Conservation (phyloP, 2,797 vertebrate genomes). For the Sebastes baramenuke region DNA sequence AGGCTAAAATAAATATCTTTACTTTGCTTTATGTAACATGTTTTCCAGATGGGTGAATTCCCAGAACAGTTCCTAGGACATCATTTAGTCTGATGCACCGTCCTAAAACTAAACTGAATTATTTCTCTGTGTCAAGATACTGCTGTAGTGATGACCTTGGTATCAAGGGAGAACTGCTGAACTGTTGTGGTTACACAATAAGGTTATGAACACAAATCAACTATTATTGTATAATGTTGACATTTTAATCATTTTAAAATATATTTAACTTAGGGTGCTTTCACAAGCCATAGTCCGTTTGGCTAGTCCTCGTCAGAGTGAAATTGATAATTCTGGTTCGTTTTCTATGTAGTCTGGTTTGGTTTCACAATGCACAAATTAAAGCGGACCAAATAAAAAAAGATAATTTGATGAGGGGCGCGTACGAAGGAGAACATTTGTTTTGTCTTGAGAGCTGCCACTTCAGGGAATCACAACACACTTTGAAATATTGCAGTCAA, state of each 20-base stretch:
- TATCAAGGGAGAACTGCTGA: neutral
- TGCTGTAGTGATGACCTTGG: neutral
- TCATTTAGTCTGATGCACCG: neutral
- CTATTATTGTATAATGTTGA: no score
- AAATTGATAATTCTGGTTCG: no score
- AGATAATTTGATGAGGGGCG: no score
- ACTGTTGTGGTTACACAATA: no score
- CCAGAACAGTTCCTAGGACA: neutral
- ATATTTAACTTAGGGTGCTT: no score
- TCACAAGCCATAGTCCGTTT: no score
- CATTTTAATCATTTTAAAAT: no score
- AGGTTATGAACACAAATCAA: no score
- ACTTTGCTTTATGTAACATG: neutral
- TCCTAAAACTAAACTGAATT: neutral
- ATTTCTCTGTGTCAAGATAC: neutral
- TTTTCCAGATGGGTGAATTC: neutral
- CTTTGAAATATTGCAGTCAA: neutral
- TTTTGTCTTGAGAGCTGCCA: neutral
- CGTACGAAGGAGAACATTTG: fast-evolving
- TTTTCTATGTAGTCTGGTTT: no score
- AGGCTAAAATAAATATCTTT: neutral
- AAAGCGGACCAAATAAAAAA: no score
- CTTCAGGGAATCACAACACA: neutral
- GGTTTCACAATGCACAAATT: no score
- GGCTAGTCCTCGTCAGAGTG: no score